Percentiles rank a stretch among this genome's conserved stretches.
Conservation (phyloP, 2,797 vertebrate genomes). For the Halcyon smyrnensis region DNA sequence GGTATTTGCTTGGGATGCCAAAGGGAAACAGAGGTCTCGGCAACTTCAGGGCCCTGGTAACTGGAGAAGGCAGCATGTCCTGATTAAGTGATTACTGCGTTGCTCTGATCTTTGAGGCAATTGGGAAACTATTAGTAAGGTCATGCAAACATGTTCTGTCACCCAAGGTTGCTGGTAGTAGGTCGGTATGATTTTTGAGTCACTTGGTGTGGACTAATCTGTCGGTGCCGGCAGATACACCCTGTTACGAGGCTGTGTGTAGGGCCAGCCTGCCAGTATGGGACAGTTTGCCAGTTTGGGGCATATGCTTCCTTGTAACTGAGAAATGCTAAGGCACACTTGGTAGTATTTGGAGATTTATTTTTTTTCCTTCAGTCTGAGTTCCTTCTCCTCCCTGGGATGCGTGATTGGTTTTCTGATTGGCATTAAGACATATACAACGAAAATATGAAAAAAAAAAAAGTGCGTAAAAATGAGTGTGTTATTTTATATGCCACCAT, state of each 20-base stretch:
- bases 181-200: background rate
- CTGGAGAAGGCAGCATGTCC: background rate
- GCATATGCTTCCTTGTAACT: background rate
- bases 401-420: background rate
- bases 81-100: background rate
- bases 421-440: background rate
- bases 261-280: background rate
- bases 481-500: background rate
- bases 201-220: background rate
- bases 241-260: fast-evolving
- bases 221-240: background rate
- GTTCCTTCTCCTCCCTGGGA: background rate
- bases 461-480: background rate
- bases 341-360: background rate
- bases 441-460: background rate
- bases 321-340: background rate
- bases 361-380: background rate
- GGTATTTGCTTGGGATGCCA: background rate
- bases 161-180: background rate
- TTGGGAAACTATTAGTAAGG: background rate
- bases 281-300: background rate
- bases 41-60: background rate
- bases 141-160: background rate
- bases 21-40: background rate
- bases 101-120: background rate